Conservation (phyloP, 1,140 invertebrate species). For the Condylostylus longicornis region DNA sequence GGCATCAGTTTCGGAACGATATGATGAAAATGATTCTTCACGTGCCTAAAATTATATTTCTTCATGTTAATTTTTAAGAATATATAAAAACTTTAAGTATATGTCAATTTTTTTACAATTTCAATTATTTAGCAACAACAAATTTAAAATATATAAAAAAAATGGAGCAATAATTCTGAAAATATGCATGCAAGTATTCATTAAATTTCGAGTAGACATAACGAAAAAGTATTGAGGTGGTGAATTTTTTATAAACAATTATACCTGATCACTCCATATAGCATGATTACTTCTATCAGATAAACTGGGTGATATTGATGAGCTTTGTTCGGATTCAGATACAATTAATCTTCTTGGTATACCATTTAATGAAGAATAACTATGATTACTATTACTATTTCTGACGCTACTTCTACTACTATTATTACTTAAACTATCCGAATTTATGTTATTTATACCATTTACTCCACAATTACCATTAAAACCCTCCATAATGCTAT, state of each 20-base stretch:
- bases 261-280: conserved; percentile 6
- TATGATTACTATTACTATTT: background rate
- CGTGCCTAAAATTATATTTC: conserved; percentile 42
- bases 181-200: no score
- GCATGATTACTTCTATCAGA: conserved; percentile 3
- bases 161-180: no score
- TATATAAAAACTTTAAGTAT: no score
- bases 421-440: background rate
- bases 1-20: conserved; percentile 41
- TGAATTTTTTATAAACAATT: no score
- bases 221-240: no score
- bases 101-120: no score
- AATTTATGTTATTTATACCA: background rate
- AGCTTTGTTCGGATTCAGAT: conserved; percentile 6
- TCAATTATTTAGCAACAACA: no score
- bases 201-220: no score
- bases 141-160: no score
- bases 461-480: background rate
- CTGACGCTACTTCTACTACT: background rate
- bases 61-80: no score
- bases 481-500: no score
- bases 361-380: conserved; percentile 1
- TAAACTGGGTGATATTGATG: conserved; percentile 6
- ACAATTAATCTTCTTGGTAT: background rate
- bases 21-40: conserved; percentile 46